phyloP scores from a whole-genome alignment of 53 echinoderm and acorn worm genomes.

The Actinopyga echinites region DNA sequence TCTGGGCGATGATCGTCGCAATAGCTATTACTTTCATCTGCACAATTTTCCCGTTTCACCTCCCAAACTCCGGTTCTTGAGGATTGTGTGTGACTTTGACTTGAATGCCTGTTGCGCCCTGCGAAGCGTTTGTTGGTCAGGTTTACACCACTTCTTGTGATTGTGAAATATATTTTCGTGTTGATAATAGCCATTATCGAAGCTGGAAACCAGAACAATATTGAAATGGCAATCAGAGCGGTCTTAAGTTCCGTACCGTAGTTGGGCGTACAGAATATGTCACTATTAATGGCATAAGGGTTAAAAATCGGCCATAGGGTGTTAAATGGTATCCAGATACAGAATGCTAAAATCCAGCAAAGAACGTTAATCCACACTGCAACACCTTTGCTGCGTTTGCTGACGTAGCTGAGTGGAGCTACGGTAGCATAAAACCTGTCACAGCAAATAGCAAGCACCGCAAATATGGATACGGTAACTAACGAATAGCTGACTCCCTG shows the following conservation, averaged over 20 bases:
- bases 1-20: no score
- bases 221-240: not conserved
- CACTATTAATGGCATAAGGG: not conserved
- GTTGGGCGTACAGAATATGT: not conserved
- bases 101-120: no score
- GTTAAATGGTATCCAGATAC: constrained; percentile 32
- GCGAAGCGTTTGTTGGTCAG: not conserved
- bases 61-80: no score
- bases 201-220: not conserved
- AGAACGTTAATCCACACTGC: not conserved
- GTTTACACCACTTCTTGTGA: not conserved
- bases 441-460: constrained; percentile 30
- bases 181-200: not conserved
- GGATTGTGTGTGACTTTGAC: no score
- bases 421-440: constrained; percentile 47
- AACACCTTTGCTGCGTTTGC: not conserved
- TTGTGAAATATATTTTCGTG: not conserved
- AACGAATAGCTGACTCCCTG: constrained; percentile 31
- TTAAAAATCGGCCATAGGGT: constrained; percentile 19
- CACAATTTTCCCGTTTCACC: no score
- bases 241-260: not conserved
- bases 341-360: constrained; percentile 27
- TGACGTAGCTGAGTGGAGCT: constrained; percentile 32
- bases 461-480: constrained; percentile 17
- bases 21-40: no score